Percentiles rank a stretch among this genome's conserved stretches.
These are phyloP conservation scores for Drosophila nr. medialis DNA, from an alignment of 2,888 invertebrate genomes.

Conservation along the genomic window DNA sequence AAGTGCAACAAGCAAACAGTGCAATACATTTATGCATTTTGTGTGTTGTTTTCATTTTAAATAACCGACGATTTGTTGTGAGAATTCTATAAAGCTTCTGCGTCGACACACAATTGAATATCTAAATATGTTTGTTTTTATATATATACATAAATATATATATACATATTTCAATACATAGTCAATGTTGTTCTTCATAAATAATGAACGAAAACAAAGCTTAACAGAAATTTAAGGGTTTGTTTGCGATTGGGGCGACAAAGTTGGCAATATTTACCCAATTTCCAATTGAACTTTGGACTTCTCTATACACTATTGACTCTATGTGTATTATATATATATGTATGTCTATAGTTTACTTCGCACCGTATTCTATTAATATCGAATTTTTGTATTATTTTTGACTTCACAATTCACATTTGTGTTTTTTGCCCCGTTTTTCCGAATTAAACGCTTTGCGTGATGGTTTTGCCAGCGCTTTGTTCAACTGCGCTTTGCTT, in stretches of 20 bases:
- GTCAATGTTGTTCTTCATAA: conserved; percentile 14
- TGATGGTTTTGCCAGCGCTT: conserved; percentile 46
- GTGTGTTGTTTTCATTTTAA: conserved; percentile 62
- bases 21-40: conserved; percentile 43
- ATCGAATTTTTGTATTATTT: conserved; percentile 44
- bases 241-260: neutral
- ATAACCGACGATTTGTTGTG: conserved; percentile 48
- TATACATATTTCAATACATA: conserved; percentile 3
- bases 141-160: no score
- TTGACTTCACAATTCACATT: conserved; percentile 36
- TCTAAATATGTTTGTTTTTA: neutral
- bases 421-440: conserved; percentile 27
- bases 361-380: conserved; percentile 60
- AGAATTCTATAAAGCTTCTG: conserved; percentile 32
- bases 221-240: conserved; percentile 9
- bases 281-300: conserved; percentile 39
- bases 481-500: conserved; percentile 59
- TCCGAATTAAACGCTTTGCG: conserved; percentile 36
- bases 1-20: conserved; percentile 6
- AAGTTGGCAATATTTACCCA: conserved; percentile 32
- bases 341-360: neutral
- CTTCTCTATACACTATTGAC: conserved; percentile 13
- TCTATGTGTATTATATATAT: neutral
- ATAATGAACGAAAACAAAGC: conserved; percentile 41
- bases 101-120: conserved; percentile 32